These are phyloP conservation scores for Dendrolimus pini DNA, from an alignment of 2,888 invertebrate genomes.

Conservation along the genomic window DNA sequence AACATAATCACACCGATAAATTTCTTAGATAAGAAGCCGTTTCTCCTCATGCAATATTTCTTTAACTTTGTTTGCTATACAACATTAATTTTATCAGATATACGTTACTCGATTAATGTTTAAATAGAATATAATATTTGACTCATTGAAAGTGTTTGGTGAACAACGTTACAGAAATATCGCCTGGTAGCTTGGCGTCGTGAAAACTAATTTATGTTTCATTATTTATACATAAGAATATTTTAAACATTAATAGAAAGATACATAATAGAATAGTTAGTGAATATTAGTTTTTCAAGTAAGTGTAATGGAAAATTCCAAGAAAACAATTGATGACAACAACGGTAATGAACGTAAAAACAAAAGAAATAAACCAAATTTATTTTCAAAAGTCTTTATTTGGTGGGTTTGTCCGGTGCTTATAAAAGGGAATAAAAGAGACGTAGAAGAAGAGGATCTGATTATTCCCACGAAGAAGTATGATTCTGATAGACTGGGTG, in stretches of 20 bases:
- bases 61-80: constrained; percentile 8
- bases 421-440: constrained; percentile 72
- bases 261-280: not conserved
- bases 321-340: not conserved
- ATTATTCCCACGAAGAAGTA: constrained; percentile 78
- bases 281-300: not conserved
- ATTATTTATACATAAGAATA: not conserved
- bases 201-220: not conserved
- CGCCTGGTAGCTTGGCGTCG: not conserved
- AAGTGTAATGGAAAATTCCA: not conserved
- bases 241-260: not conserved
- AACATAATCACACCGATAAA: not conserved
- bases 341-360: constrained; percentile 7
- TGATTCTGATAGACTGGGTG: constrained; percentile 74
- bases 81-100: not conserved
- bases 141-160: not conserved
- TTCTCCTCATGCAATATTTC: constrained; percentile 13
- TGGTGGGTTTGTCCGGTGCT: constrained; percentile 69
- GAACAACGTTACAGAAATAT: not conserved
- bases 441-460: constrained; percentile 80
- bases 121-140: not conserved
- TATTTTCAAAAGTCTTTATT: constrained; percentile 52
- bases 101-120: not conserved
- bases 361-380: constrained; percentile 40
- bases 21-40: constrained; percentile 5